Base-by-base conservation (phyloP, 2,888 invertebrate species). In the Eudemis profundana region DNA sequence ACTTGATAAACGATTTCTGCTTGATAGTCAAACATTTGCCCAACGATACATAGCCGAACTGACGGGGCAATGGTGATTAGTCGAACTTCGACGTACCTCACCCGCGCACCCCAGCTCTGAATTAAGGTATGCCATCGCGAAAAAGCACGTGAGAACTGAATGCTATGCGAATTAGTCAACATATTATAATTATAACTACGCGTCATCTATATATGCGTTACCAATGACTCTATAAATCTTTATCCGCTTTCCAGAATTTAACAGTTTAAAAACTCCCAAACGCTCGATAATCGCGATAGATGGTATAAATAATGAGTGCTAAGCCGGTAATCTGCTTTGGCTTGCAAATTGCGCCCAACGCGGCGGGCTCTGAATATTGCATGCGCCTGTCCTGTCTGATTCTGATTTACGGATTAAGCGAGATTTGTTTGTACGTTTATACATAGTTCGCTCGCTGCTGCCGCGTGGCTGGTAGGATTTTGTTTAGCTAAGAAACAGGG, bases 261-360 rank as follows among this genome's bases (percentile, higher is more conserved):
- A 10, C 40, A 14, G 40, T 53, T 33, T 49, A n/a, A 53, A 23
- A 23, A 5, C 21, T 14, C 15, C 5, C 46, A 21, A 29, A 40
- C n/a, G 14, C 8, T 44, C 47, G 62, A 68, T 68, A 66, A 68
- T 66, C 51, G 47, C 44, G 38, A 15, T 5, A 42, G 46, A 15
- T 10, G 50, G 36, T 46, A 46, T 61, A 21, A 53, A 59, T 59
- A 40, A 53, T 73, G 70, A 71, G 69, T 68, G 73, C 77, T 75
- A 74, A 77, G 74, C 72, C 72, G 17, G 60, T 79, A 79, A 79
- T 79, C 77, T 68, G 77, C 69, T 79, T 79, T 78, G 73, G 70
- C 69, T 73, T 74, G 67, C 73, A 74, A 75, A 76, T 74, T 76
- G 76, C 73, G 77, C 72, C 70, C 76, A 73, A 63, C 70, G 69